These are phyloP conservation scores for Pantherophis alleghaniensis DNA, from an alignment of 2,797 vertebrate genomes.

Conservation along the genomic window DNA sequence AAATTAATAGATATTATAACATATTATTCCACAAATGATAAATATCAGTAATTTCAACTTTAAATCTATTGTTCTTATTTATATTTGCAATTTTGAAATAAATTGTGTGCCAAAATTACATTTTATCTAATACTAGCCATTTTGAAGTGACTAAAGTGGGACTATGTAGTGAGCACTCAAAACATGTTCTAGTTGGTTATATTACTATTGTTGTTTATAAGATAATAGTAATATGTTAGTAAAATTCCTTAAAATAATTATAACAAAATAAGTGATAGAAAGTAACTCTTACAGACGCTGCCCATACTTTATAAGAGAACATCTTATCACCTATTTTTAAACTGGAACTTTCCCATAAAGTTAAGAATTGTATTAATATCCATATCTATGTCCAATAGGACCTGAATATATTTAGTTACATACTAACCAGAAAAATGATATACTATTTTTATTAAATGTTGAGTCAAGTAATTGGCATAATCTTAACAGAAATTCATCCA, in stretches of 20 bases:
- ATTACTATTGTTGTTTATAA: not conserved
- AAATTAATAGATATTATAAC: not conserved
- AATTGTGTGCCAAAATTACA: not conserved
- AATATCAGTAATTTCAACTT: not conserved
- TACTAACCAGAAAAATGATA: not conserved
- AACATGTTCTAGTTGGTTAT: not conserved
- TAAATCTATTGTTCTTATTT: not conserved
- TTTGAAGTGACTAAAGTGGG: not conserved
- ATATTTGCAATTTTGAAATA: not conserved
- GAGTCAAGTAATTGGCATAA: not conserved
- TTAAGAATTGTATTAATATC: not conserved
- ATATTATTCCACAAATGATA: not conserved
- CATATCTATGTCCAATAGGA: not conserved
- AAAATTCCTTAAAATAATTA: not conserved
- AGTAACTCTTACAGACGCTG: not conserved
- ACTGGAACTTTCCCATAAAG: not conserved
- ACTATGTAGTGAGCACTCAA: not conserved
- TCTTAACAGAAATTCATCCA: not conserved
- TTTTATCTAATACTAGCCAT: not conserved
- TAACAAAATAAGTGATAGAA: not conserved
- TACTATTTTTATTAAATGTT: not conserved
- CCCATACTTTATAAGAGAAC: not conserved
- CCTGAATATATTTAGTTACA: not conserved
- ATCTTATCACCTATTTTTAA: not conserved
- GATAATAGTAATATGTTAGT: not conserved